phyloP scores from a whole-genome alignment of 2,113 vertebrate genomes.

The Plecotus auritus region DNA sequence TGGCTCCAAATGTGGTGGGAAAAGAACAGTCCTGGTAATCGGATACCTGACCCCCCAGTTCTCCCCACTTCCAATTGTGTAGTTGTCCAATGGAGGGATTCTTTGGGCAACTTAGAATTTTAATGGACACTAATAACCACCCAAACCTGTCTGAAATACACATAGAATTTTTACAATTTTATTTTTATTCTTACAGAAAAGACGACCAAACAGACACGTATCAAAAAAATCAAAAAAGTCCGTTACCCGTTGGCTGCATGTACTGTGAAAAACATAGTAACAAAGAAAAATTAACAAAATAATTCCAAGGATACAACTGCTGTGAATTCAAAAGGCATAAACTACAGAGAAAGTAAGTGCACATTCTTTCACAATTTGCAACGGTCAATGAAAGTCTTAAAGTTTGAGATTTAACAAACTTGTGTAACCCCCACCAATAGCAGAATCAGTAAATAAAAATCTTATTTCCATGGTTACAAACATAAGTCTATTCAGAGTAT shows the following conservation, averaged over 20 bases:
- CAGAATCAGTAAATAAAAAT: not conserved
- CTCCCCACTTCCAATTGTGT: too few species aligned
- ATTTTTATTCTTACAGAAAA: slow-evolving; percentile 57
- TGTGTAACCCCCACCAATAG: not conserved
- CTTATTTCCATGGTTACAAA: not conserved
- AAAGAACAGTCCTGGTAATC: not conserved
- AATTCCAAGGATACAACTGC: not conserved
- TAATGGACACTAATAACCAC: not conserved
- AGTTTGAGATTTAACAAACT: not conserved
- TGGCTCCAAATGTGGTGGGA: not conserved
- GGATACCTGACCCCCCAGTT: not conserved
- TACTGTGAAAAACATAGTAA: not conserved
- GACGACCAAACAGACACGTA: not conserved
- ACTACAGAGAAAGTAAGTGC: slow-evolving; percentile 15
- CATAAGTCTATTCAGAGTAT: not conserved
- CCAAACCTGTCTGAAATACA: not conserved
- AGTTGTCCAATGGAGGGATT: not conserved
- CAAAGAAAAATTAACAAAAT: not conserved
- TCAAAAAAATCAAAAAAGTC: not conserved
- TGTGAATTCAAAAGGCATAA: not conserved
- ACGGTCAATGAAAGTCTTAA: not conserved
- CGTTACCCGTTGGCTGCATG: not conserved
- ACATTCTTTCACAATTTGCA: not conserved
- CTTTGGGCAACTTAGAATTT: not conserved
- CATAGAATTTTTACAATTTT: not conserved